phyloP scores from a whole-genome alignment of 2,888 invertebrate genomes.

The Priapulus caudatus region DNA sequence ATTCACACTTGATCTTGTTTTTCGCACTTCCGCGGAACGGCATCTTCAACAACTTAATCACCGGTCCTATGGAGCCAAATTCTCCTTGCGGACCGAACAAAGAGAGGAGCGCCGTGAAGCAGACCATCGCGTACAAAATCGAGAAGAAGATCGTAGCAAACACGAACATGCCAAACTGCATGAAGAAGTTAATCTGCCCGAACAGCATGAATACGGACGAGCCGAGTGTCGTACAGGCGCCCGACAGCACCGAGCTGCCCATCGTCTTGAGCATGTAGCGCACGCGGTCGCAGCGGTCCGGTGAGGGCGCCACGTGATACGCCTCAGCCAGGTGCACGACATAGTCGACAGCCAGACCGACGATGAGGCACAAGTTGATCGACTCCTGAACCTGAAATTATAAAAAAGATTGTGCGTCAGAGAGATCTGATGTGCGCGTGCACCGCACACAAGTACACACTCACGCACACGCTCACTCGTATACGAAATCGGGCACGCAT shows the following conservation, averaged over 20 bases:
- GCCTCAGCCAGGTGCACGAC: conserved; percentile 33
- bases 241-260: conserved; percentile 30
- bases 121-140: conserved; percentile 25
- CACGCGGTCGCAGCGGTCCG: conserved; percentile 26
- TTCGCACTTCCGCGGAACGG: not conserved
- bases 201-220: conserved; percentile 29
- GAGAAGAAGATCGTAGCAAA: conserved; percentile 31
- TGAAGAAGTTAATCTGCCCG: conserved; percentile 28
- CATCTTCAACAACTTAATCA: not conserved
- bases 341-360: conserved; percentile 32
- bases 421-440: not conserved
- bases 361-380: conserved; percentile 32
- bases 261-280: conserved; percentile 28
- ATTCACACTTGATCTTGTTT: conserved; percentile 1
- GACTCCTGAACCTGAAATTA: conserved; percentile 28
- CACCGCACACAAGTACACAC: not conserved
- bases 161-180: conserved; percentile 32
- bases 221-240: conserved; percentile 30
- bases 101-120: conserved; percentile 27
- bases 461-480: not conserved
- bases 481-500: not conserved
- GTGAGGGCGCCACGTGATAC: conserved; percentile 27
- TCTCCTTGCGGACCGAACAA: conserved; percentile 26
- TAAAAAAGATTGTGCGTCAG: conserved; percentile 8
- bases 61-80: not conserved